Base-by-base conservation (phyloP, 2,113 vertebrate genomes). In the Bujurquina vittata region DNA sequence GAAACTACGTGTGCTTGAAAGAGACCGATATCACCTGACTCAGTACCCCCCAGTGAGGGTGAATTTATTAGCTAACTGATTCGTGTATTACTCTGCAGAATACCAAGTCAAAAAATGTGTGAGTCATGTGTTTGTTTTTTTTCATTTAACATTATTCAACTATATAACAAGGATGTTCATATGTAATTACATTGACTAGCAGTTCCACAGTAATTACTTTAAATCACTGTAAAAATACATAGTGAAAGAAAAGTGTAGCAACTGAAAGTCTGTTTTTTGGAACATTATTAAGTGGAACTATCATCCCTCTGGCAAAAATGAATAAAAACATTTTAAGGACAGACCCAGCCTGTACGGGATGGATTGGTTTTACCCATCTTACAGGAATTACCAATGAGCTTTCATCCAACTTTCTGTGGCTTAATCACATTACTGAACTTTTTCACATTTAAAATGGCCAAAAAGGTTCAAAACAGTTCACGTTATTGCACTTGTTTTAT, bases 11-110 rank as follows among this genome's bases (percentile, higher is more conserved):
- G 84, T 77, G 77, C 83, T 90, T 92, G 85, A 91, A 90, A 91
- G 88, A 91, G 87, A 89, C 86, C 89, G 84, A 86, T 88, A 91
- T 89, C 83, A 87, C 77, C 77, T 79, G 77, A 72, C 63, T 75
- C 12, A 0, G 31, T 74, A 76, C 79, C 83, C 65, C 81, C 56
- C 43, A 73, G 63, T 65, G 81, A 89, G 75, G 75, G 10, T 2
- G 81, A 84, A 92, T 86, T 81, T 65, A 88, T 91, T 84, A 86
- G 62, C 81, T 63, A 88, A 90, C 58, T 67, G 72, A 92, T 91
- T 80, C 56, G 82, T 84, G 61, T 18, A 78, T 84, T 79, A 62
- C 82, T 84, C 54, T 9, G 10, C 8, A 65, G 73, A 89, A 81
- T 75, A 65, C 74, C 17, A 87, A 87, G 60, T 79, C 18, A 37